Evolutionary conservation across 2,888 invertebrate genomes (phyloP), one percentile per base, ranked within the genome.

Genomic region (Nymphalis polychloros): DNA sequence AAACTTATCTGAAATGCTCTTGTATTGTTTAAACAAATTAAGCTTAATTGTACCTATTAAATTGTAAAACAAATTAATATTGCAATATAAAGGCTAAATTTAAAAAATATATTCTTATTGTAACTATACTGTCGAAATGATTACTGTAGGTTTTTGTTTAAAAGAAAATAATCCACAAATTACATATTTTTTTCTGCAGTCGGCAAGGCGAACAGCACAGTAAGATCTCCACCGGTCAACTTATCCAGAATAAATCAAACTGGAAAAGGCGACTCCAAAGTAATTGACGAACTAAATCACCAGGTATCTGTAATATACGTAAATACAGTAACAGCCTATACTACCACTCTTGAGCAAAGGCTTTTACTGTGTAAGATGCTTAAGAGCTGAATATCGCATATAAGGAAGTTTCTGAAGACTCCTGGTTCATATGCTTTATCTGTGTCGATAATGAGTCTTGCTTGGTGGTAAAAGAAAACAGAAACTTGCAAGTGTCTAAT

Each of bases 191-290:
- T 23, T 68, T 79, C 79, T 75, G 52, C 85, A 92, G 92, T 92
- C 81, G 84, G 84, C 70, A 92, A 91, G 75, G 86, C 87, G 66
- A 87, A 85, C 74, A 85, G 76, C 75, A 81, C 87, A 73, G 81
- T 90, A 35, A 79, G 89, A 69, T 88, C 92, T 63, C 90, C 91
- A 3, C 92, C 92, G 19, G 86, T 85, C 8, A 90, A 88, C 78
- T 73, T 90, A 72, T 78, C 86, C 50, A 88, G 92, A 79, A 78
- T 90, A 85, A 90, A 86, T 81, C 91, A 90, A 79, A 88, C 85
- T 77, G 88, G 81, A 10, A 91, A 90, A 76, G 92, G 92, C 8
- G 92, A 92, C 76, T 87, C 92, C 0, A 92, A 92, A 85, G 77
- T 87, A 55, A 79, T 92, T 77, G 92, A 92, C 70, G 92, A 92